phyloP scores from a whole-genome alignment of 2,113 vertebrate genomes.

The Podocnemis expansa region DNA sequence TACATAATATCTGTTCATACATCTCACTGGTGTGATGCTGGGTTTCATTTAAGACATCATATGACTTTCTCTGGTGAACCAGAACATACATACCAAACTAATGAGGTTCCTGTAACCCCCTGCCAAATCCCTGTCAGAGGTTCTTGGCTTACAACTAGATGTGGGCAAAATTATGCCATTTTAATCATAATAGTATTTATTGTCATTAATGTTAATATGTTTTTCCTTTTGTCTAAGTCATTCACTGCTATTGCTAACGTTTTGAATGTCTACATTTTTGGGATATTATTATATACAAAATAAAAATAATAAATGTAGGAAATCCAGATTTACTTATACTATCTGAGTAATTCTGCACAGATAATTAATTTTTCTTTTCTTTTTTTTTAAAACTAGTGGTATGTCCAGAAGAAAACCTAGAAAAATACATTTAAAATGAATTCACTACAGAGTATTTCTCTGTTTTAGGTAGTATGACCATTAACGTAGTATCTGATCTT shows the following conservation, averaged over 20 bases:
- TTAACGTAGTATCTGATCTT: too few species aligned
- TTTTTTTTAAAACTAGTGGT: not conserved
- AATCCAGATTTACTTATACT: not conserved
- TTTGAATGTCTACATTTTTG: not conserved
- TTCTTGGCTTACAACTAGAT: not conserved
- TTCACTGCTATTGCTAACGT: not conserved
- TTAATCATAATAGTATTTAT: not conserved
- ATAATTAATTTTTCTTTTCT: not conserved
- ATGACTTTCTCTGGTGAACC: not conserved
- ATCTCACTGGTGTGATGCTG: not conserved
- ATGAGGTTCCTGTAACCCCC: too few species aligned
- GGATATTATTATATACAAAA: not conserved
- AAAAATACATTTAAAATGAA: not conserved
- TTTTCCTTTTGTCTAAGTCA: not conserved
- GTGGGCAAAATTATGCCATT: not conserved
- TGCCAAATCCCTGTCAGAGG: not conserved
- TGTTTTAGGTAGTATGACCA: too few species aligned
- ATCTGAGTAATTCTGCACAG: not conserved
- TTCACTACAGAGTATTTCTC: not conserved
- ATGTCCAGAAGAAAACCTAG: not conserved
- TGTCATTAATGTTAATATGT: not conserved
- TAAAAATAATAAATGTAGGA: not conserved
- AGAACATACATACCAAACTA: too few species aligned
- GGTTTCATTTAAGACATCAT: not conserved
- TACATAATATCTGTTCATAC: not conserved